Evolutionary conservation across 2,113 vertebrate genomes (phyloP).

Genomic region (Cercocebus atys): DNA sequence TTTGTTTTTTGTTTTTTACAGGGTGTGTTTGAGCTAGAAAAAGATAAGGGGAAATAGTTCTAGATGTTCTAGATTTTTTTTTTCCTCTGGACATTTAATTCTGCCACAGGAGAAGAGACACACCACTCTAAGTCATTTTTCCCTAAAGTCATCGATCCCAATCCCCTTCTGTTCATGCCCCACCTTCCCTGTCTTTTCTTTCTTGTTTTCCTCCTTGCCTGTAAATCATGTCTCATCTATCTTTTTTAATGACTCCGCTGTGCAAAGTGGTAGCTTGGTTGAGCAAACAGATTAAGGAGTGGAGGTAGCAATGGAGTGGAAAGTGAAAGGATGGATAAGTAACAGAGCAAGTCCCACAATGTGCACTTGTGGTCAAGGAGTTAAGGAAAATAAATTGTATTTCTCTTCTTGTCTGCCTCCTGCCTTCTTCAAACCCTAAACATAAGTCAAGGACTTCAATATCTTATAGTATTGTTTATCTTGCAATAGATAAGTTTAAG

Average conservation of each 20-base stretch:
- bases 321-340: background rate
- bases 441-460: background rate
- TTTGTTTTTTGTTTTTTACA: background rate
- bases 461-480: background rate
- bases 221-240: background rate
- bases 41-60: background rate
- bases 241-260: background rate
- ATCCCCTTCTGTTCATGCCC: background rate
- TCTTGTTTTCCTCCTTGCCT: background rate
- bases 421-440: background rate
- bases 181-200: background rate
- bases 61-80: background rate
- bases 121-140: background rate
- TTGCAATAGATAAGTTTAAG: background rate
- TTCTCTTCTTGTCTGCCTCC: background rate
- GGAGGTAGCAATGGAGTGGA: background rate
- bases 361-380: fast-evolving
- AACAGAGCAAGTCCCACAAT: background rate
- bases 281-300: background rate
- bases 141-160: background rate
- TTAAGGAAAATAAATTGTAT: background rate
- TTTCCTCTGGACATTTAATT: background rate
- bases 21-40: background rate
- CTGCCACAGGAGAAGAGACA: background rate
- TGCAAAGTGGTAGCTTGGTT: background rate